These are phyloP conservation scores for Stegophylla sp. DNA, from an alignment of 2,888 invertebrate genomes.

Conservation along the genomic window DNA sequence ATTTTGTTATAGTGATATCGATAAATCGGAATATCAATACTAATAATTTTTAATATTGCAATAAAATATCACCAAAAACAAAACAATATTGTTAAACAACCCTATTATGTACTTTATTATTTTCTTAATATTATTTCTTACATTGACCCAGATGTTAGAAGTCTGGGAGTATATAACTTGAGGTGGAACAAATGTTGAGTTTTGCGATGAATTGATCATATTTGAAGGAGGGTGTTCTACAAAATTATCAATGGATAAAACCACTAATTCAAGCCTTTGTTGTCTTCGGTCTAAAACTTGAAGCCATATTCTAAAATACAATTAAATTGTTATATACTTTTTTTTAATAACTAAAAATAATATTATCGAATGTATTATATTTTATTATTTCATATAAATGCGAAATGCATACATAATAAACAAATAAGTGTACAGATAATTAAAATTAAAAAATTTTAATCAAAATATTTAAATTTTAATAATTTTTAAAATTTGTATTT, in stretches of 20 bases:
- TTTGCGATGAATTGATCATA: constrained; percentile 61
- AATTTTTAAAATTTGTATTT: background rate
- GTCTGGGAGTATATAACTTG: constrained; percentile 66
- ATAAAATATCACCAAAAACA: too few relatives aligned
- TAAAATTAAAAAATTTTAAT: constrained; percentile 1
- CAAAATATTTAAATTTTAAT: background rate
- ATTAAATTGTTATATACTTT: constrained; percentile 10
- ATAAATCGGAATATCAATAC: too few relatives aligned
- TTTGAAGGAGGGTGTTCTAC: constrained; percentile 66
- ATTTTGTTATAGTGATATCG: too few relatives aligned
- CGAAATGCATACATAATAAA: too few relatives aligned
- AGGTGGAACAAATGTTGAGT: constrained; percentile 63
- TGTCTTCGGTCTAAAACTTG: constrained; percentile 89
- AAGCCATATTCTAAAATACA: constrained; percentile 80
- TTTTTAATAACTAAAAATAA: background rate
- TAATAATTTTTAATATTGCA: too few relatives aligned
- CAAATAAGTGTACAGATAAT: too few relatives aligned
- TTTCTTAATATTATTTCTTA: constrained; percentile 64
- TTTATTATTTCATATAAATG: too few relatives aligned
- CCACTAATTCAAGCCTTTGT: constrained; percentile 80
- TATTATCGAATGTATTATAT: too few relatives aligned
- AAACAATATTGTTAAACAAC: background rate
- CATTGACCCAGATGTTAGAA: constrained; percentile 90
- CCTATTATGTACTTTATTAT: background rate
- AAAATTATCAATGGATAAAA: constrained; percentile 83